Evolutionary conservation across 2,113 vertebrate species (phyloP), one percentile per base, ranked within the genome.

Genomic region (Euleptes europaea): DNA sequence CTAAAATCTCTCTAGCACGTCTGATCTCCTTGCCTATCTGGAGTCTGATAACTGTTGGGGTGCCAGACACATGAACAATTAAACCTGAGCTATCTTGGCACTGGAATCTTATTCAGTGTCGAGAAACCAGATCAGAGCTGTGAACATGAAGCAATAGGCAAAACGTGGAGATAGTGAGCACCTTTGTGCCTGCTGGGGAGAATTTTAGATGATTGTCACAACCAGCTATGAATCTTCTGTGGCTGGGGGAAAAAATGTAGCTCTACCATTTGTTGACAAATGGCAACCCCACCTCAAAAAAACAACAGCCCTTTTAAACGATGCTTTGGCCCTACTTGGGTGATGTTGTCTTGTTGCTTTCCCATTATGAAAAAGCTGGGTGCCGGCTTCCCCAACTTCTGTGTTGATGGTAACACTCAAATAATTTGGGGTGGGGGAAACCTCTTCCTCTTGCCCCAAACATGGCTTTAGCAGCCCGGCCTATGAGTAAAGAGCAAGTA

Each of bases 1-100:
- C 65, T 51, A 35, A 83, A 60, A 70, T 40, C 14, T 15, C 85
- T 93, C 91, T 92, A 63, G 60, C 91, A 91, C 91, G 90, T 1
- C 84, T 86, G 31, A 67, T 89, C 73, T 85, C 60, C 82, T 91
- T 90, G 65, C 77, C 69, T 86, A 78, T 66, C 71, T 85, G 81
- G 44, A 80, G 82, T 91, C 57, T 49, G 44, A 49, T n/a, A 28
- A 42, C 17, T 82, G 15, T 28, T 13, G 26, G 44, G 31, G 49
- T 70, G 83, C 66, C 51, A 72, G 31, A 85, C 38, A 35, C 38
- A 47, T 19, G 54, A 71, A 28, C 67, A 85, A 78, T 79, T 71
- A 85, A 78, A 79, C 14, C 54, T 13, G 28, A 69, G 33, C 44
- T 31, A 44, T 44, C 60, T 57, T 84, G 35, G 51, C 76, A 47